phyloP scores from a whole-genome alignment of 2,888 invertebrate species.

The Strigamia transsilvanica region DNA sequence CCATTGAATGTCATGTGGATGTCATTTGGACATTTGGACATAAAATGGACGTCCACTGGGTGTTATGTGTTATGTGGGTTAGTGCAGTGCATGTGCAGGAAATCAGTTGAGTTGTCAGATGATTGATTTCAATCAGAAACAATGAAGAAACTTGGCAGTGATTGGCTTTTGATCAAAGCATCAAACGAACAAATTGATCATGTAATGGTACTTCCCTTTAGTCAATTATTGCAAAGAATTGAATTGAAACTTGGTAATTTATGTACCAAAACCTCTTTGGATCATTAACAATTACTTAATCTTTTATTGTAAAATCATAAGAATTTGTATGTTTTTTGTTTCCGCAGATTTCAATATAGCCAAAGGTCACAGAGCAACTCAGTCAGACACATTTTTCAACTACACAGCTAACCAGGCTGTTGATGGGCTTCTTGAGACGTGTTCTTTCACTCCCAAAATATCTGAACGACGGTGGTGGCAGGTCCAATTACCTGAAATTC shows the following conservation, averaged over 20 bases:
- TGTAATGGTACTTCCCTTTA: neutral
- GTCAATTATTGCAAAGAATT: neutral
- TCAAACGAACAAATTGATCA: conserved; percentile 17
- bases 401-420: conserved; percentile 61
- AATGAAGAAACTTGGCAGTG: neutral
- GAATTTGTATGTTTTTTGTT: conserved; percentile 28
- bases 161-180: neutral
- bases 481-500: conserved; percentile 59
- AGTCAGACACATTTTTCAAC: conserved; percentile 60
- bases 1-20: too few species aligned
- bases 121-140: neutral
- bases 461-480: conserved; percentile 62
- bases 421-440: conserved; percentile 61
- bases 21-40: too few species aligned
- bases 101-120: neutral
- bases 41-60: too few species aligned
- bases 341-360: conserved; percentile 59
- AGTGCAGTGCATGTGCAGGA: neutral
- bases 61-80: too few species aligned
- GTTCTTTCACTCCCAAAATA: conserved; percentile 61
- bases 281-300: too few species aligned
- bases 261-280: too few species aligned
- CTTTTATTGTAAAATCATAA: neutral
- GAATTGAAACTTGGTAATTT: neutral
- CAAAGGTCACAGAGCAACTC: conserved; percentile 57